A percentile compares a stretch with the other conserved stretches of the same genome.
phyloP scores from a whole-genome alignment of 2,888 invertebrate genomes.

The Hybos culiciformis region DNA sequence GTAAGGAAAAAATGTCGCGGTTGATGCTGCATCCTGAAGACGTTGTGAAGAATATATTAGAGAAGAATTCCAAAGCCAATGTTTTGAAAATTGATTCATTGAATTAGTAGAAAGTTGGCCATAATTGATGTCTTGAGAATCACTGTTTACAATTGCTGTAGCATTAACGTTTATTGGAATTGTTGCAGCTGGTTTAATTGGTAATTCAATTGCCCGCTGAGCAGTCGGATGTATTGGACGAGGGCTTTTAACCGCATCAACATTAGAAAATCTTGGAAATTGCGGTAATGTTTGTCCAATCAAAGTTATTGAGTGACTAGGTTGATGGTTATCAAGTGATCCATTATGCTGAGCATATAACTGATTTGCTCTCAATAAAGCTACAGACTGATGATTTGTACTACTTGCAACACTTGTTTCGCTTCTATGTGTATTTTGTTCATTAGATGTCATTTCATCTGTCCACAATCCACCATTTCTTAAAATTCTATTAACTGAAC shows the following conservation, averaged over 20 bases:
- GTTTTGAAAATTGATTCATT: slow-evolving; percentile 26
- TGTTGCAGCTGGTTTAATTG: slow-evolving; percentile 30
- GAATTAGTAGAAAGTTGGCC: slow-evolving; percentile 17
- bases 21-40: slow-evolving; percentile 22
- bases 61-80: slow-evolving; percentile 37
- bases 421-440: slow-evolving; percentile 27
- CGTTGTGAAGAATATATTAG: slow-evolving; percentile 31
- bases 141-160: slow-evolving; percentile 11
- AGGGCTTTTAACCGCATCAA: slow-evolving; percentile 9
- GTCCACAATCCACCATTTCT: slow-evolving; percentile 77
- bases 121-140: slow-evolving; percentile 26
- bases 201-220: slow-evolving; percentile 15
- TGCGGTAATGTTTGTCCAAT: not conserved
- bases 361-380: slow-evolving; percentile 29
- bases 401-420: no score
- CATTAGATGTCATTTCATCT: slow-evolving; percentile 41
- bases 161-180: slow-evolving; percentile 16
- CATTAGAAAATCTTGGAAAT: not conserved
- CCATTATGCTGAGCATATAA: not conserved
- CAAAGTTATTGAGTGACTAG: not conserved
- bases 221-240: slow-evolving; percentile 6
- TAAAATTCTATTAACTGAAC: slow-evolving; percentile 85
- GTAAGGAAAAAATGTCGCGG: slow-evolving; percentile 17
- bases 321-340: not conserved
- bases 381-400: slow-evolving; percentile 22